A percentile compares a stretch with the other conserved stretches of the same genome.
phyloP scores from a whole-genome alignment of 2,888 invertebrate species.

The Brachyptera risi region DNA sequence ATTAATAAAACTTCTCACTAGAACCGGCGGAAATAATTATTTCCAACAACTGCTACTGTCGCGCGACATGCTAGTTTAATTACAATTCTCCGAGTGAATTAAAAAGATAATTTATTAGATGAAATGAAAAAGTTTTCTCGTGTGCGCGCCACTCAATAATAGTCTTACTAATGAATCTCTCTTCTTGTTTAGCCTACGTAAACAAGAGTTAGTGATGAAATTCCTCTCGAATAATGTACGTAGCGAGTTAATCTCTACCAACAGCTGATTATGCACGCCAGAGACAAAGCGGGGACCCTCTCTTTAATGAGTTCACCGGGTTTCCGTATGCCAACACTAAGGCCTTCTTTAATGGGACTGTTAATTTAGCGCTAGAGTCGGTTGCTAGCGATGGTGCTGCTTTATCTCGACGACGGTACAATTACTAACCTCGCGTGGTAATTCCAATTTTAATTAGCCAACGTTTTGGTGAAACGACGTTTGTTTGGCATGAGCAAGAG shows the following conservation, averaged over 20 bases:
- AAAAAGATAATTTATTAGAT: conserved; percentile 19
- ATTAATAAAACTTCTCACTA: not conserved
- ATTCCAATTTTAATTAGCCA: conserved; percentile 33
- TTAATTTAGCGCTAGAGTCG: conserved; percentile 27
- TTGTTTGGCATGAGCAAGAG: not conserved
- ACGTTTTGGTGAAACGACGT: conserved; percentile 23
- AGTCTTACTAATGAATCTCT: not conserved
- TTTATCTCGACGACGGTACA: not conserved
- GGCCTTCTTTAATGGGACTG: conserved; percentile 33
- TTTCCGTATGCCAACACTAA: conserved; percentile 23
- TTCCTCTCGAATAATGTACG: conserved; percentile 29
- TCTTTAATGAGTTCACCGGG: conserved; percentile 31
- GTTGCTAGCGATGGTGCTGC: not conserved
- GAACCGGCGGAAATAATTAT: conserved; percentile 13
- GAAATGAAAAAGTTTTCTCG: no score
- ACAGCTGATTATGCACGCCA: conserved; percentile 31
- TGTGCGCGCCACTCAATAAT: no score
- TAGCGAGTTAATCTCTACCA: conserved; percentile 30
- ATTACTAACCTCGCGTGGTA: conserved; percentile 31
- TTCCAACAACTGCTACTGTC: not conserved
- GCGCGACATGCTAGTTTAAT: conserved; percentile 9
- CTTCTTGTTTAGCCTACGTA: not conserved
- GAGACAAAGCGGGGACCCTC: conserved; percentile 27
- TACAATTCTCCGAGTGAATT: conserved; percentile 15
- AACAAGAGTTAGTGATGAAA: conserved; percentile 10